A percentile compares a stretch with the other conserved stretches of the same genome.
Evolutionary conservation across 2,113 vertebrate species (phyloP).

Genomic region (Psittacara wagleri): DNA sequence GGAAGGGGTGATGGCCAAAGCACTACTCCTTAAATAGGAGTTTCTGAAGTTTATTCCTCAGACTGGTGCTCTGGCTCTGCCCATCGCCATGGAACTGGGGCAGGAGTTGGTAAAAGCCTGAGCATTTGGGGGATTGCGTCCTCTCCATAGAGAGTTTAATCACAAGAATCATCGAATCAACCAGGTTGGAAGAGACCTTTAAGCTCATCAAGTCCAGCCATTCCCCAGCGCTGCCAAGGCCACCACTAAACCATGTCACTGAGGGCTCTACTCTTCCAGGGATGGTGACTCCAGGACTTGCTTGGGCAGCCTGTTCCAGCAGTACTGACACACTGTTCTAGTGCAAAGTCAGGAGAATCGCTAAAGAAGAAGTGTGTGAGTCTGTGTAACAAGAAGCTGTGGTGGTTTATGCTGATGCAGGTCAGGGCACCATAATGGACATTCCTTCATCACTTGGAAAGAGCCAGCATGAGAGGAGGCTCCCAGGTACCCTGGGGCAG

Average conservation of each 20-base stretch:
- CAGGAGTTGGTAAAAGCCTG: background rate
- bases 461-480: background rate
- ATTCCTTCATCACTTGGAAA: fast-evolving
- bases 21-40: fast-evolving
- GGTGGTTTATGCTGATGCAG: background rate
- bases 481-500: background rate
- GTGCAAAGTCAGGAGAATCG: background rate
- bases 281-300: background rate
- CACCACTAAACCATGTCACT: background rate
- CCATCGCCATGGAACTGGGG: fast-evolving
- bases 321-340: background rate
- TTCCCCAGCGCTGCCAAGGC: background rate
- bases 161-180: background rate
- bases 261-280: background rate
- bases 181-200: background rate
- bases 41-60: background rate
- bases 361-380: fast-evolving
- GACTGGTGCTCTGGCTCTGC: background rate
- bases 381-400: too few relatives aligned
- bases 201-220: background rate
- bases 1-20: background rate
- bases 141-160: background rate
- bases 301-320: background rate
- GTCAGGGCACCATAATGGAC: background rate
- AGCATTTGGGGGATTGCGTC: fast-evolving